A percentile compares a stretch with the other conserved stretches of the same genome.
Conservation (phyloP, 2,113 vertebrate species). For the Odontophorus gujanensis region DNA sequence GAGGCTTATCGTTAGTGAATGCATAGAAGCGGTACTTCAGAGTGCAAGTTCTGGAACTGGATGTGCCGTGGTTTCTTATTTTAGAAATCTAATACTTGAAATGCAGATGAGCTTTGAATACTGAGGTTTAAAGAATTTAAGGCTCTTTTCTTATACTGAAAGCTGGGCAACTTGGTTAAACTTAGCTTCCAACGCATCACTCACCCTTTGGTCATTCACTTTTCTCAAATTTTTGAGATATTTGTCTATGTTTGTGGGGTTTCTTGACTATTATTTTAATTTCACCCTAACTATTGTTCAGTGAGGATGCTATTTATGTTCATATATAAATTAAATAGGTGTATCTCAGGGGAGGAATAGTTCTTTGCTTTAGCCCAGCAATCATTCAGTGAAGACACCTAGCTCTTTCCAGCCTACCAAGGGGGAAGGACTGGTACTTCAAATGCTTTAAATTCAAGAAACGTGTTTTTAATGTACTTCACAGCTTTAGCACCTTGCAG, state of each 20-base stretch:
- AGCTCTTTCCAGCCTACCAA: background rate
- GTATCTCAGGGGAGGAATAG: background rate
- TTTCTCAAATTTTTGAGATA: background rate
- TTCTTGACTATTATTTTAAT: background rate
- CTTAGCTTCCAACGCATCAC: background rate
- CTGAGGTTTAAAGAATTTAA: background rate
- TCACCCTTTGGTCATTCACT: background rate
- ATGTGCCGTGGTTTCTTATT: background rate
- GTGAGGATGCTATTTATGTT: background rate
- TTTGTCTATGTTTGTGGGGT: background rate
- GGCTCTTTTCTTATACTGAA: background rate
- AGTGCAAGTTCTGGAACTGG: background rate
- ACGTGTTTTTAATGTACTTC: background rate
- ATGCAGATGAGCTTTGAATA: background rate
- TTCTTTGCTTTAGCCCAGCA: background rate
- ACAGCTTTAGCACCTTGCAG: background rate
- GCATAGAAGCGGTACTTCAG: background rate
- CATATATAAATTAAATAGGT: background rate
- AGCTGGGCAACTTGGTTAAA: background rate
- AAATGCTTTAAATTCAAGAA: background rate
- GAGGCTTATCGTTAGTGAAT: background rate
- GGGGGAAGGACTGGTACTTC: background rate
- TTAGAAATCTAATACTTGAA: background rate
- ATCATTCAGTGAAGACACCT: background rate
- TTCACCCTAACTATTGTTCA: rapidly evolving